Base-by-base conservation (phyloP, 1,140 invertebrate genomes). In the Arion vulgaris region DNA sequence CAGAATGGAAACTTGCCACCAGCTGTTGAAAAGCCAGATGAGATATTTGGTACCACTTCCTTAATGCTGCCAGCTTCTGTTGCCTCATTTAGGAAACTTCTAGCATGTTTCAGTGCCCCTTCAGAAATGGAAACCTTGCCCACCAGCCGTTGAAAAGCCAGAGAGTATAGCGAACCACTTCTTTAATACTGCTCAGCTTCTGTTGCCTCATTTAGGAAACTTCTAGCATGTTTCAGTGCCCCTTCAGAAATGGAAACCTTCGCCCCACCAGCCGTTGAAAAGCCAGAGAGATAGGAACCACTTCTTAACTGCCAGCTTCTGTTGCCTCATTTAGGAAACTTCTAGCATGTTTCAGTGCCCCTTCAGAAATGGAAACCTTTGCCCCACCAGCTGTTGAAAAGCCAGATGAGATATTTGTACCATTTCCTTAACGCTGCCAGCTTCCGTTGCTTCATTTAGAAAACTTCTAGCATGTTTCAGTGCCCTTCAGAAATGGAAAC, bases 61-160 rank as follows among this genome's bases (percentile, higher is more conserved):
- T 66, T 32, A 13, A 7, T 7, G 32, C 28, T 34, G 28, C 17
- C 62, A 66, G n/a, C 19, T 32, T 17, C 28, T 49, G 39, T 36
- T 66, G 74, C 23, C 23, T 23, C 41, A 39, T 66, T 45, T 17
- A 86, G 73, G 39, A 73, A 62, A 76, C 76, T 53, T 77, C 75
- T 86, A 7, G 85, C 87, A 71, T 84, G 66, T 74, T 84, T 32
- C 32, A 89, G 53, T 57, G 88, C 71, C 36, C 75, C 81, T 73
- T 86, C 83, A 28, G 84, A 82, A 19, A 88, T 53, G 2, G 0
- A 51, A 0, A 87, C 79, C 68, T n/a, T n/a, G n/a, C n/a, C 85
- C 85, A 53, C 75, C 57, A 38, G 81, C 87, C 28, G 83, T 82
- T 45, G 66, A 62, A 79, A 87, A 85, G 57, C 80, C 80, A 81